These are phyloP conservation scores for Calycopis cecrops DNA, from an alignment of 1,140 invertebrate genomes.

Conservation along the genomic window DNA sequence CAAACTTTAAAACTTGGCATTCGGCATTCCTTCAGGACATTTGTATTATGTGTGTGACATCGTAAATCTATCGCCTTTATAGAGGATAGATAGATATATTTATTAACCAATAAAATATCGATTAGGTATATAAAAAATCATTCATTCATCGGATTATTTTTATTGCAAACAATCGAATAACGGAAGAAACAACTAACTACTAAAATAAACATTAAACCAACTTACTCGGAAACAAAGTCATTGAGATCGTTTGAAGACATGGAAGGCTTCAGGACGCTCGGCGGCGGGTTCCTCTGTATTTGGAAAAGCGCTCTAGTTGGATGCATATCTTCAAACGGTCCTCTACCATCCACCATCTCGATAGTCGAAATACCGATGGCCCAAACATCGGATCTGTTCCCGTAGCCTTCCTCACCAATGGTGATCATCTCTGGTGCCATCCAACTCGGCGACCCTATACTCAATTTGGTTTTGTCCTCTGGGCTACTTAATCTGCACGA, in stretches of 20 bases:
- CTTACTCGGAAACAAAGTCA: conserved; percentile 89
- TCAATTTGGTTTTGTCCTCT: conserved; percentile 80
- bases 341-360: conserved; percentile 91
- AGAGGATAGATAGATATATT: too few species aligned
- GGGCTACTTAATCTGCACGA: conserved; percentile 86
- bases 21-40: too few species aligned
- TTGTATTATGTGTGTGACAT: too few species aligned
- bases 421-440: conserved; percentile 90
- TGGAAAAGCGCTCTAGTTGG: conserved; percentile 91
- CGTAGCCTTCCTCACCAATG: conserved; percentile 74
- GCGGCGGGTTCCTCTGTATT: conserved; percentile 91
- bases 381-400: conserved; percentile 91
- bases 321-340: conserved; percentile 90
- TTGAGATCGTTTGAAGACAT: conserved; percentile 88
- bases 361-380: conserved; percentile 93
- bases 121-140: too few species aligned
- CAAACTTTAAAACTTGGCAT: too few species aligned
- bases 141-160: too few species aligned
- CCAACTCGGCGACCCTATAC: conserved; percentile 92
- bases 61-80: too few species aligned
- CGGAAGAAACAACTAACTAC: too few species aligned
- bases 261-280: conserved; percentile 81
- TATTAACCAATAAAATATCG: too few species aligned
- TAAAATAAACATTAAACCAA: conserved; percentile 19
- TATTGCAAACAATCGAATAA: too few species aligned